Percentiles rank a stretch among this genome's conserved stretches.
Evolutionary conservation across 2,888 invertebrate species (phyloP).

Genomic region (Agriopis leucophaearia): DNA sequence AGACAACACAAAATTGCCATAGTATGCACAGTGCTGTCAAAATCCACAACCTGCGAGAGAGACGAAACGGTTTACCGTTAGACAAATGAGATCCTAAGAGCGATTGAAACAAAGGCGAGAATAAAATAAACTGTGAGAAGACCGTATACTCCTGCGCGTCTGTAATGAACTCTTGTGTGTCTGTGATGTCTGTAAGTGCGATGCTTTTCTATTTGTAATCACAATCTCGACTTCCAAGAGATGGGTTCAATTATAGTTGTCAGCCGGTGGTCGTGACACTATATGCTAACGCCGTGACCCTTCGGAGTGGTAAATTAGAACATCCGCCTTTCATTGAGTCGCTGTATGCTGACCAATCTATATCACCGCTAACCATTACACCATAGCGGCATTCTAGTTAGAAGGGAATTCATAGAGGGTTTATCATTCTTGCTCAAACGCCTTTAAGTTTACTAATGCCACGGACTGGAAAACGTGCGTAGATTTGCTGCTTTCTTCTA

Average conservation of each 20-base stretch:
- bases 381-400: conserved; percentile 3
- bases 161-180: too few species aligned
- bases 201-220: not conserved
- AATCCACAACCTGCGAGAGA: too few species aligned
- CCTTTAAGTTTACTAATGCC: not conserved
- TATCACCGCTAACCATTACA: conserved; percentile 18
- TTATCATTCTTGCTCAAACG: not conserved
- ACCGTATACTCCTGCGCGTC: too few species aligned
- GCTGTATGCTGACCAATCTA: conserved; percentile 43
- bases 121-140: too few species aligned
- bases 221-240: not conserved
- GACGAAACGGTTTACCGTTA: too few species aligned
- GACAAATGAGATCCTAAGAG: too few species aligned
- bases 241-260: not conserved
- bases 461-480: not conserved
- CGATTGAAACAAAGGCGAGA: too few species aligned
- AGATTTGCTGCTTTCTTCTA: not conserved
- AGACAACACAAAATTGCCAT: too few species aligned
- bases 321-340: conserved; percentile 59
- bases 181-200: too few species aligned
- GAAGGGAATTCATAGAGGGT: conserved; percentile 4
- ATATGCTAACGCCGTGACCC: conserved; percentile 41
- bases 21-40: too few species aligned
- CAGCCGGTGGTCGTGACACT: conserved; percentile 18
- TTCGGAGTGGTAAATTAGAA: conserved; percentile 57